Evolutionary conservation across 2,888 invertebrate genomes (phyloP), one percentile per base, ranked within the genome.

Genomic region (Tanypteryx hageni): DNA sequence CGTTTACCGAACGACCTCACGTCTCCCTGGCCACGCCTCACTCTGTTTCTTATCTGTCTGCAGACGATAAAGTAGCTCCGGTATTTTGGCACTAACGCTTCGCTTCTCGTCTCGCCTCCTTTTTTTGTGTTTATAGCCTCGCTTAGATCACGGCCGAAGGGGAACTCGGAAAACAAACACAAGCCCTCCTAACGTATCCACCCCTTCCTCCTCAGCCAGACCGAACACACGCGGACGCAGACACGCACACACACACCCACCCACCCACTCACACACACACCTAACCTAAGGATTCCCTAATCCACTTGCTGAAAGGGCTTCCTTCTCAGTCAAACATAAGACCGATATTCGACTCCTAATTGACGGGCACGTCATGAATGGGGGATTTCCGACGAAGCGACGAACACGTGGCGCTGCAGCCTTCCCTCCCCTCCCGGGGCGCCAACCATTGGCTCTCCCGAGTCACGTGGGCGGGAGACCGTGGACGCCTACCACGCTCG

Each of bases 311-410:
- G 27, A 76, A 76, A 76, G 76, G 76, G 76, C 76, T 76, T 76
- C 76, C 76, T 27, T 76, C 27, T 27, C 76, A 11, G 16, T n/a
- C 76, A 22, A 76, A 76, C 76, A 76, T 76, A 22, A 76, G 76
- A 10, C 76, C 16, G 76, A 76, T 76, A 76, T 76, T 76, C 76
- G 76, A 76, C 76, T 22, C 61, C 89, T 89, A 89, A 89, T 89
- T 89, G 89, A 89, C 64, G 64, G 89, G 44, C 61, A 61, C 89
- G 61, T 61, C 89, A 89, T 89, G 89, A 89, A 89, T 89, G 89
- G 89, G 56, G 86, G 86, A 64, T 76, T 76, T 89, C 89, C 14
- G 89, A 16, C 89, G 27, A 59, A 27, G 59, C 27, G 86, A 59
- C 58, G 61, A 89, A 89, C 89, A 89, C 89, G 89, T 89, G 89